Conservation (phyloP, 2,113 vertebrate genomes). For the Alces alces region DNA sequence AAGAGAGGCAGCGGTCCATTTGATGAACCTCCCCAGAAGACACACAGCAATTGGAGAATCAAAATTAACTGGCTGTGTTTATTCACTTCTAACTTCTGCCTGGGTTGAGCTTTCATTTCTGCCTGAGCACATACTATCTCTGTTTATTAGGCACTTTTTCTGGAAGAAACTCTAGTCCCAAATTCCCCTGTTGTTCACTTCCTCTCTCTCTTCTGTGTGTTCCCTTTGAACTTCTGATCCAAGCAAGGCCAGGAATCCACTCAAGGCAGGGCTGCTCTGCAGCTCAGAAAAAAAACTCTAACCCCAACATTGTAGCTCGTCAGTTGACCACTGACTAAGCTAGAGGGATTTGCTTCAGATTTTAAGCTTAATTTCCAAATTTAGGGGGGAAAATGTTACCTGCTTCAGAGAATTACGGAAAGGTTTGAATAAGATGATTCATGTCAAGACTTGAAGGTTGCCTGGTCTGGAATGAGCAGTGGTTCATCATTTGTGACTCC, state of each 20-base stretch:
- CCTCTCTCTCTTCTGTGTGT: not conserved
- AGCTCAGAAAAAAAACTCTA: not conserved
- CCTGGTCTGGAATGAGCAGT: not conserved
- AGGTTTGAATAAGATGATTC: not conserved
- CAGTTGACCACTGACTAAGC: not conserved
- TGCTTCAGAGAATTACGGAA: not conserved
- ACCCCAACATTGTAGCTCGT: not conserved
- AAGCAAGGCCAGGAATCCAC: not conserved
- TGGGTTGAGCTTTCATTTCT: not conserved
- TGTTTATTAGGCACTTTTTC: not conserved
- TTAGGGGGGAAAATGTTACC: not conserved
- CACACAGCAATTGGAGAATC: not conserved
- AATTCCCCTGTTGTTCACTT: not conserved
- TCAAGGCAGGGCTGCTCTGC: not conserved
- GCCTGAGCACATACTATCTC: not conserved
- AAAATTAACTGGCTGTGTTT: conserved; percentile 57
- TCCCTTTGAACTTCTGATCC: not conserved
- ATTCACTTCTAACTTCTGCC: conserved; percentile 16
- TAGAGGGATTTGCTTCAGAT: not conserved
- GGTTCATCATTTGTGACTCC: not conserved
- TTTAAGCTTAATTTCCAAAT: not conserved
- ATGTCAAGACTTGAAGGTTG: not conserved
- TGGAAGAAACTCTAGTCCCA: not conserved
- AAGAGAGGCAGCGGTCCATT: conserved; percentile 34
- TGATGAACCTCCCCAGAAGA: conserved; percentile 32